A percentile compares a stretch with the other conserved stretches of the same genome.
These are phyloP conservation scores for Littorina saxatilis DNA, from an alignment of 1,140 invertebrate species.

Conservation along the genomic window DNA sequence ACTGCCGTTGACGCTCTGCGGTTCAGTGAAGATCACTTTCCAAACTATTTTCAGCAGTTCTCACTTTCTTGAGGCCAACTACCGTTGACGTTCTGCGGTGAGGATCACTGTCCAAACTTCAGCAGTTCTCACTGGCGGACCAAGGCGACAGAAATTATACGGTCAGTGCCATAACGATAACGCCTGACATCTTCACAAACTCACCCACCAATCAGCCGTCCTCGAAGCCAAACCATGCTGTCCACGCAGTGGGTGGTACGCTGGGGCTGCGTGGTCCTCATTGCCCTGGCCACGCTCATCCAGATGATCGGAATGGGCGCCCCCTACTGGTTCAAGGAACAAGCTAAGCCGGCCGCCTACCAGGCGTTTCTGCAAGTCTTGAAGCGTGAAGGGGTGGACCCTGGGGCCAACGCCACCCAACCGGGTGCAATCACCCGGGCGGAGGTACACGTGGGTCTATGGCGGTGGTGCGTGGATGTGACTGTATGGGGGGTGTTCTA, in stretches of 20 bases:
- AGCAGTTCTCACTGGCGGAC: too few relatives aligned
- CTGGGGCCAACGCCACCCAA: neutral
- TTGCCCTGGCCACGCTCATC: neutral
- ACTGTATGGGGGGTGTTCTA: neutral
- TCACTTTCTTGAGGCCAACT: too few relatives aligned
- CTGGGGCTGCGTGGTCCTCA: slow-evolving; percentile 22
- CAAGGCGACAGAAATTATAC: too few relatives aligned
- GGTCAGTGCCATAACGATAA: too few relatives aligned
- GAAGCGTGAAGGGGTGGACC: neutral
- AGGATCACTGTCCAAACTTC: too few relatives aligned
- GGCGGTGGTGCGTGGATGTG: slow-evolving; percentile 27
- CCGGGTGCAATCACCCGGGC: neutral
- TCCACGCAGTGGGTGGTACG: slow-evolving; percentile 23
- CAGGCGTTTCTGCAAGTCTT: neutral
- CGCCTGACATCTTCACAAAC: too few relatives aligned
- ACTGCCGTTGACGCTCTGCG: too few relatives aligned
- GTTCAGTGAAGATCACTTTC: too few relatives aligned
- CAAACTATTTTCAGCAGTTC: too few relatives aligned
- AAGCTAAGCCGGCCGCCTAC: neutral
- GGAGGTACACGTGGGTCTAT: slow-evolving; percentile 4
- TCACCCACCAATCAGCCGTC: too few relatives aligned
- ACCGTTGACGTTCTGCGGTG: too few relatives aligned
- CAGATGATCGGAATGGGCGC: slow-evolving; percentile 13
- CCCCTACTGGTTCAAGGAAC: slow-evolving; percentile 10
- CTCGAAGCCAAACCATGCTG: too few relatives aligned